Evolutionary conservation across 2,888 invertebrate species (phyloP).

Genomic region (Arrhopalites spinosus): DNA sequence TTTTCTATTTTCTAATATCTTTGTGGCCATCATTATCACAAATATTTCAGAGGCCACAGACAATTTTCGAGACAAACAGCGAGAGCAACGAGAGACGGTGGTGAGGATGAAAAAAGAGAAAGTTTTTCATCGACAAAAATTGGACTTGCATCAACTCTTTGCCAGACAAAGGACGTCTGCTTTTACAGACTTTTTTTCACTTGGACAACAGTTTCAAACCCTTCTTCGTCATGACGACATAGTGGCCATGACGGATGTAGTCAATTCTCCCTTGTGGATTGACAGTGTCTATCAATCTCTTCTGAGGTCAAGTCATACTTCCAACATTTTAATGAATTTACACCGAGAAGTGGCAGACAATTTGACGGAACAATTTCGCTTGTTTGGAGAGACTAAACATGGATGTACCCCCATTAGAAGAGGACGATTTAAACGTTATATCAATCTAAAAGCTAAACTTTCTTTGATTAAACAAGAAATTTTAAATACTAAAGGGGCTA

Average conservation of each 20-base stretch:
- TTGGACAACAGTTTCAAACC: conserved; percentile 47
- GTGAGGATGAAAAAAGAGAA: conserved; percentile 50
- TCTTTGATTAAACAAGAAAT: conserved; percentile 47
- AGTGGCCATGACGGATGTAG: conserved; percentile 39
- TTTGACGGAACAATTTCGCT: conserved; percentile 39
- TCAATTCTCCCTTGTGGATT: conserved; percentile 53
- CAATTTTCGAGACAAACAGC: conserved; percentile 38
- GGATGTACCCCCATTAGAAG: conserved; percentile 44
- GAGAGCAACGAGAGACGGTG: conserved; percentile 38
- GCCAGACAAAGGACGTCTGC: conserved; percentile 44
- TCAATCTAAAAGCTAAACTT: conserved; percentile 49
- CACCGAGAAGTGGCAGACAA: conserved; percentile 52
- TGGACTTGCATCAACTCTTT: conserved; percentile 52
- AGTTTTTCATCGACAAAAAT: conserved; percentile 52
- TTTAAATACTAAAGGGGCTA: conserved; percentile 1
- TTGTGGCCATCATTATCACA: conserved; percentile 56
- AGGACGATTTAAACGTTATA: conserved; percentile 47
- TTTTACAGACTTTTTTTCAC: conserved; percentile 49
- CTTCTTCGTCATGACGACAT: conserved; percentile 53
- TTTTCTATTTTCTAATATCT: conserved; percentile 55
- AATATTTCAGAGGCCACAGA: conserved; percentile 56
- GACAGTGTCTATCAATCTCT: conserved; percentile 47
- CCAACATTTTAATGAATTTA: conserved; percentile 50
- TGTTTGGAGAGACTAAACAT: conserved; percentile 42
- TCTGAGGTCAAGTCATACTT: conserved; percentile 44